Conservation (phyloP, 2,797 vertebrate genomes). For the Ciconia nigra region DNA sequence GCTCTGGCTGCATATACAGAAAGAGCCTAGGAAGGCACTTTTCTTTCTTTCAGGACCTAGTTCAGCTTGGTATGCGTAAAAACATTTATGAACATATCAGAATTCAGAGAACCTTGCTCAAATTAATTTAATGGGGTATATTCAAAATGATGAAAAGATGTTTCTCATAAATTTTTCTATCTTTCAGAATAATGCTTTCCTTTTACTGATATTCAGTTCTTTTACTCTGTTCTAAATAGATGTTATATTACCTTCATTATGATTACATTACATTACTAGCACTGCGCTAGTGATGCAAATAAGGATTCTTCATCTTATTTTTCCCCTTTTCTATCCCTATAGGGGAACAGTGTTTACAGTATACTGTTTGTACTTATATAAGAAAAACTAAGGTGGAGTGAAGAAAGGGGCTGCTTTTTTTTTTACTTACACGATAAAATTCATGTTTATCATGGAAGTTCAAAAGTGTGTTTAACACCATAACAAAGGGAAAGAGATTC, state of each 20-base stretch:
- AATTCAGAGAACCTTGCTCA: neutral
- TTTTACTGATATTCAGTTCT: neutral
- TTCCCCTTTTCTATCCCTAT: neutral
- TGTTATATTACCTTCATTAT: neutral
- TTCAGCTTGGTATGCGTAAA: neutral
- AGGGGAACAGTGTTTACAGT: neutral
- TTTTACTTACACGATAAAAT: neutral
- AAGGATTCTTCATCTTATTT: neutral
- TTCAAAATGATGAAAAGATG: slow-evolving; percentile 29
- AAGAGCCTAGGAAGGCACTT: slow-evolving; percentile 33
- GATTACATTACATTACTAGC: neutral
- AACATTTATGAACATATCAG: neutral
- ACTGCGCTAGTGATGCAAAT: neutral
- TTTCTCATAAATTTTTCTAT: neutral
- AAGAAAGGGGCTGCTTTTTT: neutral
- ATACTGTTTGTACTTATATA: neutral
- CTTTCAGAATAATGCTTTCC: neutral
- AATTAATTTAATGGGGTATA: neutral
- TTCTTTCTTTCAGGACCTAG: neutral
- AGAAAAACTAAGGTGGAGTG: neutral
- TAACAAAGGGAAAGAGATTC: neutral
- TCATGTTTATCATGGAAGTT: neutral
- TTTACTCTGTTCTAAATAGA: slow-evolving; percentile 4
- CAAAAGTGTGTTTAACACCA: neutral
- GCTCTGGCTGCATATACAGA: neutral